Percentiles rank a stretch among this genome's conserved stretches.
These are phyloP conservation scores for Macrostomum lignano DNA, from an alignment of 1,140 invertebrate species.

Conservation along the genomic window DNA sequence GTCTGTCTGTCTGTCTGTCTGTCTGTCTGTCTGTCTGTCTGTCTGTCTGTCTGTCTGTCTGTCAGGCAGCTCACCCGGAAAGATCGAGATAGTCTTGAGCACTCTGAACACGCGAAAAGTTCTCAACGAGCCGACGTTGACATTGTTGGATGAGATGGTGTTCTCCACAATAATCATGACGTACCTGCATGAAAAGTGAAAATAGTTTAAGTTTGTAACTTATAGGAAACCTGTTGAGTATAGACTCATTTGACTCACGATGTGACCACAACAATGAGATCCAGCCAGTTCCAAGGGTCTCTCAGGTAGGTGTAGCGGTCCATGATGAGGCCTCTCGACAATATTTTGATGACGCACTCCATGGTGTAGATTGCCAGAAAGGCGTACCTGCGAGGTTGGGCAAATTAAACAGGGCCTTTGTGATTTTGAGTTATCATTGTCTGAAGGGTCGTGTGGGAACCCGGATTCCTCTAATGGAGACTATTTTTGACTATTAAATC, in stretches of 20 bases:
- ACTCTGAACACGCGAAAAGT: slow-evolving; percentile 74
- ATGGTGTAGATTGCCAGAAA: slow-evolving; percentile 74
- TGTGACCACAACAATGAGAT: slow-evolving; percentile 79
- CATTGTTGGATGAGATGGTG: slow-evolving; percentile 4
- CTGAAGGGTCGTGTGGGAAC: too few relatives aligned
- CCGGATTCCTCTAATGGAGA: too few relatives aligned
- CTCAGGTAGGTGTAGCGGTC: slow-evolving; percentile 78
- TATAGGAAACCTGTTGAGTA: too few relatives aligned
- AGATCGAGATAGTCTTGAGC: slow-evolving; percentile 75
- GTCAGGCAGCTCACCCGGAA: slow-evolving; percentile 82
- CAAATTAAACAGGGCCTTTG: slow-evolving; percentile 42
- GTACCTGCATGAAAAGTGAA: slow-evolving; percentile 4
- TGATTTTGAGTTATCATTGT: slow-evolving; percentile 59
- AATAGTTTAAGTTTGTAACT: slow-evolving; percentile 6
- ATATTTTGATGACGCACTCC: slow-evolving; percentile 76
- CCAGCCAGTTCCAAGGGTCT: slow-evolving; percentile 87
- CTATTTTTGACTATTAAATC: too few relatives aligned
- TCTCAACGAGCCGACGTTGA: slow-evolving; percentile 54
- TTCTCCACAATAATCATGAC: slow-evolving; percentile 41
- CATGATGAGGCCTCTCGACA: slow-evolving; percentile 71
- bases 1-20: too few relatives aligned
- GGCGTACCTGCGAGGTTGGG: slow-evolving; percentile 53
- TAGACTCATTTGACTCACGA: background rate
- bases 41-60: too few relatives aligned
- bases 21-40: too few relatives aligned